Conservation (phyloP, 2,113 vertebrate species). For the Thalassarche chlororhynchos region DNA sequence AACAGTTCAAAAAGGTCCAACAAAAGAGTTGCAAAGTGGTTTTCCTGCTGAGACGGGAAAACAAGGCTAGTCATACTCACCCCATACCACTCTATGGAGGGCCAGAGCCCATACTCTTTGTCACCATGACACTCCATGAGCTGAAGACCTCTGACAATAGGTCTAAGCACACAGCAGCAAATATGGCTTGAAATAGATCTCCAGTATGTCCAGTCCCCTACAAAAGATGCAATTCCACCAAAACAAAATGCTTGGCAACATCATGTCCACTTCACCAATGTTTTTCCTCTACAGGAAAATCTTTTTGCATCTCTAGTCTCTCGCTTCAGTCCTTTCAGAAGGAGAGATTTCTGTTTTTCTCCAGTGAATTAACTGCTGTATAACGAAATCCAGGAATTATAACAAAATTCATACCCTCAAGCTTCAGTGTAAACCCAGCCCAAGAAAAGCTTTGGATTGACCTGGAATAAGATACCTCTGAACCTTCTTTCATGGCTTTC, state of each 20-base stretch:
- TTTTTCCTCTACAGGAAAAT: neutral
- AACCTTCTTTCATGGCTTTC: neutral
- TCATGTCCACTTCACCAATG: neutral
- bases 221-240: neutral
- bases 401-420: neutral
- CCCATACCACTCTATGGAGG: neutral
- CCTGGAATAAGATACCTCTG: neutral
- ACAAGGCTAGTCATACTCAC: neutral
- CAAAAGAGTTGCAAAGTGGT: neutral
- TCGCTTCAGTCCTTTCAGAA: neutral
- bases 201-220: neutral
- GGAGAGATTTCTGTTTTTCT: neutral
- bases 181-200: neutral
- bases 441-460: neutral
- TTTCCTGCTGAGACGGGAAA: neutral
- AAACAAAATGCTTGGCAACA: neutral
- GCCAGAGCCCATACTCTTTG: neutral
- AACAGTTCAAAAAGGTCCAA: neutral
- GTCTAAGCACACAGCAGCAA: neutral
- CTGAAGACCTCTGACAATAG: neutral
- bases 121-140: neutral
- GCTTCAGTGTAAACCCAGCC: neutral
- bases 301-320: neutral
- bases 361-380: neutral
- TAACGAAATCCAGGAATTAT: neutral